A percentile compares a stretch with the other conserved stretches of the same genome.
Evolutionary conservation across 2,888 invertebrate species (phyloP).

Genomic region (Acholoe squamosa): DNA sequence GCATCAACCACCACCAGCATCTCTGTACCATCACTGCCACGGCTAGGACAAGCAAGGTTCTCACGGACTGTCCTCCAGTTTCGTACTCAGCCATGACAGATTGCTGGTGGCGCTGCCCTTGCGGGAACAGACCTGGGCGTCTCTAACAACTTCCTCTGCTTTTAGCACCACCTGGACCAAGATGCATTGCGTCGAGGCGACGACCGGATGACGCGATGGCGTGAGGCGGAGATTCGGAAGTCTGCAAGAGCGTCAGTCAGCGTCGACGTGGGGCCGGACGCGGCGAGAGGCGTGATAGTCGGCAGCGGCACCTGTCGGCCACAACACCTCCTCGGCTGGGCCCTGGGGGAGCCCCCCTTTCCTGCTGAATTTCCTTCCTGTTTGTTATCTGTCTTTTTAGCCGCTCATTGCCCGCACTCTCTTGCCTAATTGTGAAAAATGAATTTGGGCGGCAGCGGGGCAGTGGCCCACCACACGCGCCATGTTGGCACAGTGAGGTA

Average conservation of each 20-base stretch:
- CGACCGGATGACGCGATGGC: conserved; percentile 35
- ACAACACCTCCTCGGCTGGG: conserved; percentile 15
- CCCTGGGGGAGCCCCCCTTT: conserved; percentile 34
- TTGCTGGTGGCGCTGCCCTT: conserved; percentile 20
- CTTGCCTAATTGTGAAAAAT: conserved; percentile 57
- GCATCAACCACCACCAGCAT: neutral
- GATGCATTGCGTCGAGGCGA: conserved; percentile 38
- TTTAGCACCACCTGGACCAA: neutral
- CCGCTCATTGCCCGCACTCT: neutral
- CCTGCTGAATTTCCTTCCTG: conserved; percentile 37
- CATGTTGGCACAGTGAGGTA: conserved; percentile 50
- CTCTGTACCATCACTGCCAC: no score
- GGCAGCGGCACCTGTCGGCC: conserved; percentile 15
- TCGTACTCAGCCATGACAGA: neutral
- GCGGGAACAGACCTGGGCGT: neutral
- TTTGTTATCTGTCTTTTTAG: conserved; percentile 52
- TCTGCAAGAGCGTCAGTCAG: conserved; percentile 11
- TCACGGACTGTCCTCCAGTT: no score
- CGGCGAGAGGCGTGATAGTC: neutral
- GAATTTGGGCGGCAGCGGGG: conserved; percentile 35
- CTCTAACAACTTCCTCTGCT: conserved; percentile 42
- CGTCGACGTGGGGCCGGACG: neutral
- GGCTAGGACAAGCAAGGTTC: no score
- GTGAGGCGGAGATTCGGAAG: conserved; percentile 28
- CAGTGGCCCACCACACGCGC: neutral